Conservation (phyloP, 2,888 invertebrate species). For the Seladonia tumulorum region DNA sequence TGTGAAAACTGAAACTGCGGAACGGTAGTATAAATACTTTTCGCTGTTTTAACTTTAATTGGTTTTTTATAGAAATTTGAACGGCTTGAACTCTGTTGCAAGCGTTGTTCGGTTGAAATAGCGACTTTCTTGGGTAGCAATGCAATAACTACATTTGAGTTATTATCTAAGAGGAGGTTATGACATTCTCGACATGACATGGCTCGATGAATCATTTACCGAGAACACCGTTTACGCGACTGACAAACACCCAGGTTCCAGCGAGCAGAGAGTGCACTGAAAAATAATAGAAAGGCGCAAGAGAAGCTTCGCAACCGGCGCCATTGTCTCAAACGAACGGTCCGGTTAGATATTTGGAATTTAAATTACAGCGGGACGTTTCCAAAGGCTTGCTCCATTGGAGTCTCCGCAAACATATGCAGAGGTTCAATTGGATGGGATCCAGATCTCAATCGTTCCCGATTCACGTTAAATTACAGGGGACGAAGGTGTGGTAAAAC, state of each 20-base stretch:
- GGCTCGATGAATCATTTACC: neutral
- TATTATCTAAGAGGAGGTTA: neutral
- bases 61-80: too few species aligned
- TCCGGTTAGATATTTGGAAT: slow-evolving; percentile 2
- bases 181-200: too few species aligned
- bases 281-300: neutral
- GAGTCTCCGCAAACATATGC: neutral
- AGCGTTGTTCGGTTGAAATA: neutral
- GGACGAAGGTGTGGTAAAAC: neutral
- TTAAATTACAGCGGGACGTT: neutral
- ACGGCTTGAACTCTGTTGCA: neutral
- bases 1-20: neutral
- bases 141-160: neutral
- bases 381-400: neutral
- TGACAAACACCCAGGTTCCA: neutral
- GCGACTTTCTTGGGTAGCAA: neutral
- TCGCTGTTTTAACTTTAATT: too few species aligned
- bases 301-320: neutral
- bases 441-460: slow-evolving; percentile 1
- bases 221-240: neutral
- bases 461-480: neutral
- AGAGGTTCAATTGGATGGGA: slow-evolving; percentile 7
- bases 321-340: neutral
- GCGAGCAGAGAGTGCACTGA: neutral
- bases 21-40: too few species aligned